Evolutionary conservation across 1,140 invertebrate genomes (phyloP), one percentile per base, ranked within the genome.

Genomic region (Planococcus citri): DNA sequence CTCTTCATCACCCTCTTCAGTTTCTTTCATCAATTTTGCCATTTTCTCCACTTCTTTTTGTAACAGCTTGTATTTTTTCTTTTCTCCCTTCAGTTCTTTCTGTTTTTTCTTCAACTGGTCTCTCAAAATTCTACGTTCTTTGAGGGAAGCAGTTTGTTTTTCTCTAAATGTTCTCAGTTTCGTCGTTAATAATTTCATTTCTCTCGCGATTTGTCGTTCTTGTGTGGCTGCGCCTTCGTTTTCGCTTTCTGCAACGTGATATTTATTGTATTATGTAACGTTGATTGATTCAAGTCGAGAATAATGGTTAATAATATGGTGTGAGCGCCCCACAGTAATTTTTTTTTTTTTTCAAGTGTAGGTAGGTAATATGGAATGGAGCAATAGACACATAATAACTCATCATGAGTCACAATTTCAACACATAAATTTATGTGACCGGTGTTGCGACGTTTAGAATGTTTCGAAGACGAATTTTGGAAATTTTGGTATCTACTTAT

Each of bases 1-100:
- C 8, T 79, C 79, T 0, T 78, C 82, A n/a, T 84, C 85, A 3
- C 89, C 87, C n/a, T 88, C 87, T 14, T 87, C 87, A 1, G 83
- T 83, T 73, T 89, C 87, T 71, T 87, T 89, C 85, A 92, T 88
- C 70, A 91, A 80, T 20, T 86, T 86, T 0, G 89, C 89, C 89
- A 94, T 92, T 80, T 92, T 92, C 73, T 92, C 88, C 2, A 92
- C 89, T 80, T 94, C 90, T 73, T 90, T 90, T 76, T 92, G 89
- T 33, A 94, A 76, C 1, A 73, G n/a, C 72, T 78, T 79, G 68
- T 78, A 77, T 57, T 77, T 77, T 69, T 76, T 77, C 70, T 77
- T 79, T 38, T 78, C 78, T 14, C 76, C 75, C 69, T 86, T 88
- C 10, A 92, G 81, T 69, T 87, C 81, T 4, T 84, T 82, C 73